Base-by-base conservation (phyloP, 2,113 vertebrate genomes). In the Hippoglossus stenolepis region DNA sequence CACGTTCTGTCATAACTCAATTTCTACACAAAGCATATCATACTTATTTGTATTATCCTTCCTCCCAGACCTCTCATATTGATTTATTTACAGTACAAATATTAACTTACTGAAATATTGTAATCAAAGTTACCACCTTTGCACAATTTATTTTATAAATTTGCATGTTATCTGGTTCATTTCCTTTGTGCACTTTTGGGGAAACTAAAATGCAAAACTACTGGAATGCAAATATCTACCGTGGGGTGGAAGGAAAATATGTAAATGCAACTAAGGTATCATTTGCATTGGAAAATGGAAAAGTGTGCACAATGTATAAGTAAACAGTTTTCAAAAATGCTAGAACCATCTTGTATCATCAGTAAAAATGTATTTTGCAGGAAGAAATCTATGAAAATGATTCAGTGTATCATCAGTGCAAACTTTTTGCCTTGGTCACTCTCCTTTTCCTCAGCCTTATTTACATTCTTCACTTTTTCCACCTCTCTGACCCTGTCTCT, bases 21-120 rank as follows among this genome's bases (percentile, higher is more conserved):
- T 13, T 43, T 15, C 14, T 45, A 15, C 14, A 45, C 43, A 45
- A 51, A 51, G 14, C 13, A 2, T 24, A 53, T 17, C 18, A 7
- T 35, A 51, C 28, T 31, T 62, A 8, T 73, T 54, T 31, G 20
- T 66, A 31, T 59, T 77, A 68, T 83, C 49, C 77, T 77, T 71
- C 59, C 74, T 67, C 58, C 2, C 4, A 26, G 12, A 35, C 20
- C 9, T 51, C 15, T 40, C 8, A n/a, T 62, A 4, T 21, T 59
- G 3, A 15, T 28, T 62, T 64, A 14, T 26, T 57, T 9, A 56
- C 47, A 28, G 5, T 20, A 31, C 24, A 65, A n/a, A 54, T 26
- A 59, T 28, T 17, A 47, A 4, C 24, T 11, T 80, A 61, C 45
- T 47, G 5, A 17, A 15, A 47, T 47, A 47, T 18, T 47, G 45